phyloP scores from a whole-genome alignment of 2,113 vertebrate species.

The Mesitornis unicolor region DNA sequence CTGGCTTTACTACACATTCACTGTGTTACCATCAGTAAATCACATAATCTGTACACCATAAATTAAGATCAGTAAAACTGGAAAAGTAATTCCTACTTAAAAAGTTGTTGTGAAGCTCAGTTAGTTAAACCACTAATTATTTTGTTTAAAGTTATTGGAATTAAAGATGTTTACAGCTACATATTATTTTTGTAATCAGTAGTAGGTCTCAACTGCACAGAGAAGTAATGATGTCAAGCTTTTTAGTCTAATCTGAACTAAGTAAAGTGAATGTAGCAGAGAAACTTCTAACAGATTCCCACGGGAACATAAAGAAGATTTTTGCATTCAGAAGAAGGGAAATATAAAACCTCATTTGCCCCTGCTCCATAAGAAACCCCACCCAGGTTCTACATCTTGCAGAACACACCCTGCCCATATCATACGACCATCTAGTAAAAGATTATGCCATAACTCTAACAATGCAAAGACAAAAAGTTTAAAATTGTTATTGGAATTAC shows the following conservation, averaged over 20 bases:
- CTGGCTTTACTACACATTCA: slow-evolving; percentile 25
- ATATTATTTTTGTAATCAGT: not conserved
- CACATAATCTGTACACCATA: not conserved
- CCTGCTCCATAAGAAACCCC: not conserved
- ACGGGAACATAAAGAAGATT: not conserved
- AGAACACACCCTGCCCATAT: not conserved
- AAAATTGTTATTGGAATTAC: not conserved
- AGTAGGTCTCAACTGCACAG: not conserved
- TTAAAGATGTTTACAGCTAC: slow-evolving; percentile 31
- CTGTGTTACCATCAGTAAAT: slow-evolving; percentile 39
- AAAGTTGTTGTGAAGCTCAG: slow-evolving; percentile 10
- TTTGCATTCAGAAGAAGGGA: not conserved
- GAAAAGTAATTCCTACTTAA: not conserved
- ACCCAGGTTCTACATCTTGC: not conserved
- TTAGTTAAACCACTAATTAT: slow-evolving; percentile 28
- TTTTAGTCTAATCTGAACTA: not conserved
- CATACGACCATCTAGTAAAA: not conserved
- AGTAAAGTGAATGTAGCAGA: not conserved
- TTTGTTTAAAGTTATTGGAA: slow-evolving; percentile 35
- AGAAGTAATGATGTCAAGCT: not conserved
- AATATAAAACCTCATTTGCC: slow-evolving; percentile 19
- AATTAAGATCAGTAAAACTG: slow-evolving; percentile 39
- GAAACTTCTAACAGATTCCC: slow-evolving; percentile 4
- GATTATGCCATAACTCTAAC: not conserved
- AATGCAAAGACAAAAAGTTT: not conserved